These are phyloP conservation scores for Drosophila elegans DNA, from an alignment of 1,140 invertebrate species.

Conservation along the genomic window DNA sequence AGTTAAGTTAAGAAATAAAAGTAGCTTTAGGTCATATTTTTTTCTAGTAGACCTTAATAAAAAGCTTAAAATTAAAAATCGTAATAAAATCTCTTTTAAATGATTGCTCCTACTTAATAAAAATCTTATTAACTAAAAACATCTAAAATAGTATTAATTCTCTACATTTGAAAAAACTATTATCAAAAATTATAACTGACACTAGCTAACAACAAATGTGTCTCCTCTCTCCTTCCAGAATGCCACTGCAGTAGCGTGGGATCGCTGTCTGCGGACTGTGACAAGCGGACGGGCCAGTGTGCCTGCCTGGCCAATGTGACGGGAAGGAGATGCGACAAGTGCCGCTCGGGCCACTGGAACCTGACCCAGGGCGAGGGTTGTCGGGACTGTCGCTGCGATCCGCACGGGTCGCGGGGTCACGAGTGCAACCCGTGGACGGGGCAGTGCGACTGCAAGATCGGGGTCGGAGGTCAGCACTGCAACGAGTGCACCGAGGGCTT, in stretches of 20 bases:
- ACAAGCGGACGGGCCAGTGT: constrained; percentile 95
- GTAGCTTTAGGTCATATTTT: too few relatives aligned
- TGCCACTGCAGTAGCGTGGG: constrained; percentile 92
- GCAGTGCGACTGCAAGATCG: constrained; percentile 93
- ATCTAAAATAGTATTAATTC: too few relatives aligned
- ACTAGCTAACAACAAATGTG: background rate
- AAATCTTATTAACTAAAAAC: too few relatives aligned
- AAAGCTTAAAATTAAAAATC: too few relatives aligned
- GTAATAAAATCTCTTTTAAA: too few relatives aligned
- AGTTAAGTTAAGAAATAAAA: too few relatives aligned
- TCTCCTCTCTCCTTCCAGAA: constrained; percentile 85
- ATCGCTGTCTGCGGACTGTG: constrained; percentile 90
- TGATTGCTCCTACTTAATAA: too few relatives aligned
- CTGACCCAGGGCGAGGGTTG: constrained; percentile 89
- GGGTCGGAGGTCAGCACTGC: constrained; percentile 93
- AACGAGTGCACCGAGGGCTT: constrained; percentile 91
- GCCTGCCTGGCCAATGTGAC: constrained; percentile 93
- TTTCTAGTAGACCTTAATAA: too few relatives aligned
- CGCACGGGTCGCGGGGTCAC: constrained; percentile 88
- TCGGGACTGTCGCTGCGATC: constrained; percentile 90
- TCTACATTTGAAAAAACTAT: too few relatives aligned
- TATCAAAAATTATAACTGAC: too few relatives aligned
- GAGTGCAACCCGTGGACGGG: constrained; percentile 92
- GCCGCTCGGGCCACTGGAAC: constrained; percentile 93
- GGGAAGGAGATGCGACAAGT: constrained; percentile 95